Percentiles rank a stretch among this genome's conserved stretches.
These are phyloP conservation scores for Catostylus mosaicus DNA, from an alignment of 30 jellyfish, hydroid and myxozoan genomes.

Conservation along the genomic window DNA sequence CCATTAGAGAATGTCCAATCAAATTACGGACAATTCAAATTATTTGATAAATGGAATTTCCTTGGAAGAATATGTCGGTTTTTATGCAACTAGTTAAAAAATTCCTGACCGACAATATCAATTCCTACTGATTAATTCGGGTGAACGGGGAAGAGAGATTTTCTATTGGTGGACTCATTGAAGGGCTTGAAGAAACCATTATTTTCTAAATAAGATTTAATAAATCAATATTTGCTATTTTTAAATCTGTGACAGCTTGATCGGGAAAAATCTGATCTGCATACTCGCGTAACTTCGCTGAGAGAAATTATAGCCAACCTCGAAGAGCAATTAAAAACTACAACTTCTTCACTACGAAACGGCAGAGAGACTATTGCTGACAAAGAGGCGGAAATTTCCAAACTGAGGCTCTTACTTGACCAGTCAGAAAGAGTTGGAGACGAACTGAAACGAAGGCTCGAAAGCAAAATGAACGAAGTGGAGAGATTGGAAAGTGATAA, in stretches of 20 bases:
- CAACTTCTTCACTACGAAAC: conserved; percentile 62
- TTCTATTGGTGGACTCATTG: too few species aligned
- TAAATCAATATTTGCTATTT: too few species aligned
- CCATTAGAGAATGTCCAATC: too few species aligned
- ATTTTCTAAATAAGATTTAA: too few species aligned
- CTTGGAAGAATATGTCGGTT: too few species aligned
- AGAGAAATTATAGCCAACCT: conserved; percentile 71
- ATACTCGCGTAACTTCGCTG: conserved; percentile 64
- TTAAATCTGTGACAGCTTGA: conserved; percentile 63
- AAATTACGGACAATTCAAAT: too few species aligned
- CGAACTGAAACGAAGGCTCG: conserved; percentile 79
- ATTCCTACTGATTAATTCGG: too few species aligned
- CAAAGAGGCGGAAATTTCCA: conserved; percentile 89
- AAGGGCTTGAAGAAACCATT: too few species aligned
- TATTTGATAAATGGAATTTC: too few species aligned
- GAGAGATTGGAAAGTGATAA: conserved; percentile 53
- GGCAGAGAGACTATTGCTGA: conserved; percentile 79
- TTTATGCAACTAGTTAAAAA: too few species aligned
- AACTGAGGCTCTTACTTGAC: conserved; percentile 77
- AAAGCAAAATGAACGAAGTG: conserved; percentile 49
- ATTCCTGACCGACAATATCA: too few species aligned
- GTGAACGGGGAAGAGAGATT: too few species aligned
- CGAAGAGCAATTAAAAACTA: conserved; percentile 79
- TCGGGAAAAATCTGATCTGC: conserved; percentile 72
- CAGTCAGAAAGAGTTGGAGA: conserved; percentile 78